phyloP scores from a whole-genome alignment of 1,140 invertebrate genomes.

The Pseudomyrmex cubaensis region DNA sequence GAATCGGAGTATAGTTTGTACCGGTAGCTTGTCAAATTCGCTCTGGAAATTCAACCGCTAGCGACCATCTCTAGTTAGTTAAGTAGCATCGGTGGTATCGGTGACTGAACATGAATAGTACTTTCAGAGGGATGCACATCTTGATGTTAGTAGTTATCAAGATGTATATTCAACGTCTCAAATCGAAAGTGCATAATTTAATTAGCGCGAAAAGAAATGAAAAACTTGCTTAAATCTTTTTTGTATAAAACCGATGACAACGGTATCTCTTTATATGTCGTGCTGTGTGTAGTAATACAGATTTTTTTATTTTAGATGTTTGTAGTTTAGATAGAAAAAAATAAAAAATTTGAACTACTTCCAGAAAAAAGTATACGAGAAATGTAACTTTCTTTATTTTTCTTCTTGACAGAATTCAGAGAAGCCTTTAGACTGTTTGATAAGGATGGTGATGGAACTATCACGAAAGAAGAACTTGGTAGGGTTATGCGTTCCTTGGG shows the following conservation, averaged over 20 bases:
- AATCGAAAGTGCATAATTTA: neutral
- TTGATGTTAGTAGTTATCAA: neutral
- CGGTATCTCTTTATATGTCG: neutral
- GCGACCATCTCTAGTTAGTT: conserved; percentile 10
- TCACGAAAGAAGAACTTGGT: conserved; percentile 94
- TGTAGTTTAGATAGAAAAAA: neutral
- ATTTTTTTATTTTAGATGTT: neutral
- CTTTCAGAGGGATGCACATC: conserved; percentile 5
- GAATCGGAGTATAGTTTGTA: conserved; percentile 70
- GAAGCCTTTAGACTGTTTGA: conserved; percentile 96
- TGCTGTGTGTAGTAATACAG: neutral
- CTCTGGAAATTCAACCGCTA: conserved; percentile 53
- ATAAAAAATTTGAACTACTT: conserved; percentile 6
- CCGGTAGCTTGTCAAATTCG: conserved; percentile 50
- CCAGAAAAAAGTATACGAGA: neutral
- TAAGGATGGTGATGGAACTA: conserved; percentile 95
- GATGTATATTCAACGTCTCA: neutral
- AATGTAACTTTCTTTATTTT: neutral
- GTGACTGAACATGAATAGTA: neutral
- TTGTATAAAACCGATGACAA: neutral
- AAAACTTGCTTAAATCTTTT: conserved; percentile 15
- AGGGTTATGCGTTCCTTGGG: conserved; percentile 94
- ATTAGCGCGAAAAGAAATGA: neutral
- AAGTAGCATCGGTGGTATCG: neutral
- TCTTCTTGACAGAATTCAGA: conserved; percentile 88